phyloP scores from a whole-genome alignment of 2,888 invertebrate genomes.

The Apoda limacodes region DNA sequence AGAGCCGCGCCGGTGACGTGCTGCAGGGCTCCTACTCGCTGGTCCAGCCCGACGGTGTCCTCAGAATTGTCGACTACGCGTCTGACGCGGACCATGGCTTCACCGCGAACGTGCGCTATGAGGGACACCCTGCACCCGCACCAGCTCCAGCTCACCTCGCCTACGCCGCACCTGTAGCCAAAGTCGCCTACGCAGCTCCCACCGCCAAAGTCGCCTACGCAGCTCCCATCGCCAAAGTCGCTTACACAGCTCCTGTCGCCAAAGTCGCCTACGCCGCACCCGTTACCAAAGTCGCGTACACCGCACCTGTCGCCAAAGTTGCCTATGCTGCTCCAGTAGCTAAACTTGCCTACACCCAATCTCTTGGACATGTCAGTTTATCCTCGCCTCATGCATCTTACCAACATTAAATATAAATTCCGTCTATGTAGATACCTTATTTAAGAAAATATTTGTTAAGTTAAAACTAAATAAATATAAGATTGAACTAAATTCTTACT shows the following conservation, averaged over 20 bases:
- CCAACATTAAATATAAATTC: slow-evolving; percentile 43
- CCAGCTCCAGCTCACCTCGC: slow-evolving; percentile 24
- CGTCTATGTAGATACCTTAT: slow-evolving; percentile 24
- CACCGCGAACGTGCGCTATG: slow-evolving; percentile 56
- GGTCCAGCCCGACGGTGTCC: slow-evolving; percentile 58
- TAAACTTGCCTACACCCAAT: slow-evolving; percentile 24
- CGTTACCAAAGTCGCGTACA: slow-evolving; percentile 24
- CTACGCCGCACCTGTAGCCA: slow-evolving; percentile 19
- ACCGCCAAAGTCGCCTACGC: slow-evolving; percentile 28
- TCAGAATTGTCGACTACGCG: slow-evolving; percentile 57
- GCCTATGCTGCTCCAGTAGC: slow-evolving; percentile 26
- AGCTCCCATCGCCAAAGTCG: slow-evolving; percentile 25
- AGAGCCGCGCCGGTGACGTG: slow-evolving; percentile 48
- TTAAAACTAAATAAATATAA: slow-evolving; percentile 2
- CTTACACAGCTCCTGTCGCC: slow-evolving; percentile 29
- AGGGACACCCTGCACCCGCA: slow-evolving; percentile 37
- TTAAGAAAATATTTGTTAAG: too few relatives aligned
- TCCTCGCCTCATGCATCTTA: slow-evolving; percentile 49
- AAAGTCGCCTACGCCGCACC: slow-evolving; percentile 31
- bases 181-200: slow-evolving; percentile 23
- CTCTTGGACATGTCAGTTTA: slow-evolving; percentile 38
- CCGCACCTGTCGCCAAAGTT: slow-evolving; percentile 28
- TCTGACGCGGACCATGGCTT: slow-evolving; percentile 53
- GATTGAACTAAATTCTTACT: too few relatives aligned
- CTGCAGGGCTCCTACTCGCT: slow-evolving; percentile 61